Evolutionary conservation across 2,888 invertebrate species (phyloP).

Genomic region (Hyposoter dolosus): DNA sequence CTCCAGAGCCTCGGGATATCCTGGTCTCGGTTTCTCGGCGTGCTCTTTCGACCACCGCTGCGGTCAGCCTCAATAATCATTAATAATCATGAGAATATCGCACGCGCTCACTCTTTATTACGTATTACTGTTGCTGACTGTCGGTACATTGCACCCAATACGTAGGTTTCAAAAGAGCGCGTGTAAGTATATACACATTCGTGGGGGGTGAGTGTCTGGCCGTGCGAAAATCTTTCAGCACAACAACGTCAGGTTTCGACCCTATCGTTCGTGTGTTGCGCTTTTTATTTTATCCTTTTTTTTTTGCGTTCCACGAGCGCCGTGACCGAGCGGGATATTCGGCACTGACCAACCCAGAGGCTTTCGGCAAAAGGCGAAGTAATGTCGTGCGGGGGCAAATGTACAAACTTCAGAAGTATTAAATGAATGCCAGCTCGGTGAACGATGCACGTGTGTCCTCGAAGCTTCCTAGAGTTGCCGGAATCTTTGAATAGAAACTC

Average conservation of each 20-base stretch:
- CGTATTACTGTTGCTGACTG: slow-evolving; percentile 54
- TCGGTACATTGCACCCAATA: slow-evolving; percentile 49
- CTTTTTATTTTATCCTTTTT: slow-evolving; percentile 53
- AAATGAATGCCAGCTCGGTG: not conserved
- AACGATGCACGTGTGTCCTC: not conserved
- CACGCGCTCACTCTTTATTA: slow-evolving; percentile 51
- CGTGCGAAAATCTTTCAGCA: slow-evolving; percentile 49
- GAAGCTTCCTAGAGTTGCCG: not conserved
- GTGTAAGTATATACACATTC: slow-evolving; percentile 23
- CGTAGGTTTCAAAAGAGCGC: slow-evolving; percentile 12
- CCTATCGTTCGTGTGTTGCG: slow-evolving; percentile 34
- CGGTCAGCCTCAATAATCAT: slow-evolving; percentile 57
- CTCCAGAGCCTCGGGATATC: slow-evolving; percentile 27
- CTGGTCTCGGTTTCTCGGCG: slow-evolving; percentile 43
- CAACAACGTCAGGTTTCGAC: slow-evolving; percentile 53
- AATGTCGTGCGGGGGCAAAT: slow-evolving; percentile 8
- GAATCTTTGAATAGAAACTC: not conserved
- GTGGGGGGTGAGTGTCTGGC: slow-evolving; percentile 25
- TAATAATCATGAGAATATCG: slow-evolving; percentile 58
- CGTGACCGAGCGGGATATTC: not conserved
- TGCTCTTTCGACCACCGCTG: slow-evolving; percentile 46
- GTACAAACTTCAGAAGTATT: not conserved
- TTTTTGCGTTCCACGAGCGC: not conserved
- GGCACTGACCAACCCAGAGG: not conserved
- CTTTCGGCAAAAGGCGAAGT: slow-evolving; percentile 2